These are phyloP conservation scores for Phalangium opilio DNA, from an alignment of 2,888 invertebrate species.

Conservation along the genomic window DNA sequence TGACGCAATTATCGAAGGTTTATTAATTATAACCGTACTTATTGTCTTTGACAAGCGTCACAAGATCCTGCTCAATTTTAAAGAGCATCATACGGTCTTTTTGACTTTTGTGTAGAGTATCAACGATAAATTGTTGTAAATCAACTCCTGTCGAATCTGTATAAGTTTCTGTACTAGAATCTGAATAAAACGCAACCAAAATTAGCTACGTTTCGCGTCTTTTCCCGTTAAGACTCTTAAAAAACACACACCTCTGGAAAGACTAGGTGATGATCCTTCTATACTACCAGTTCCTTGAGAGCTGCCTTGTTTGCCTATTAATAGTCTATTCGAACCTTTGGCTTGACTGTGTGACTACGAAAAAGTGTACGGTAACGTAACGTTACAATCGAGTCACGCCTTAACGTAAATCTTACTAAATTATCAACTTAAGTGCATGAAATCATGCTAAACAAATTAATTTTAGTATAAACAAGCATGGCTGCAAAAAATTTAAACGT, in stretches of 20 bases:
- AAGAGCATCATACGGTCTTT: slow-evolving; percentile 72
- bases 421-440: no score
- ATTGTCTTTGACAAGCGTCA: slow-evolving; percentile 63
- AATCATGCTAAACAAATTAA: no score
- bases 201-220: no score
- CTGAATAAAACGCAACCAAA: slow-evolving; percentile 30
- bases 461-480: no score
- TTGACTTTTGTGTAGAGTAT: slow-evolving; percentile 75
- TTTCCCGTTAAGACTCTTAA: not conserved
- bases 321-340: slow-evolving; percentile 5
- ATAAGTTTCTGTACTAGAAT: slow-evolving; percentile 54
- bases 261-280: slow-evolving; percentile 31
- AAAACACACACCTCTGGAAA: slow-evolving; percentile 36
- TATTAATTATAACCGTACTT: slow-evolving; percentile 40
- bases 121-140: slow-evolving; percentile 69
- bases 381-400: no score
- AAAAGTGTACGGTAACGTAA: no score
- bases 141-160: slow-evolving; percentile 61
- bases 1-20: no score
- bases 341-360: no score
- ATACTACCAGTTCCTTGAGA: slow-evolving; percentile 31
- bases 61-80: slow-evolving; percentile 73
- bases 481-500: no score
- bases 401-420: no score
- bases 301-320: slow-evolving; percentile 29